Evolutionary conservation across 2,797 vertebrate species (phyloP).

Genomic region (Aeoliscus strigatus): DNA sequence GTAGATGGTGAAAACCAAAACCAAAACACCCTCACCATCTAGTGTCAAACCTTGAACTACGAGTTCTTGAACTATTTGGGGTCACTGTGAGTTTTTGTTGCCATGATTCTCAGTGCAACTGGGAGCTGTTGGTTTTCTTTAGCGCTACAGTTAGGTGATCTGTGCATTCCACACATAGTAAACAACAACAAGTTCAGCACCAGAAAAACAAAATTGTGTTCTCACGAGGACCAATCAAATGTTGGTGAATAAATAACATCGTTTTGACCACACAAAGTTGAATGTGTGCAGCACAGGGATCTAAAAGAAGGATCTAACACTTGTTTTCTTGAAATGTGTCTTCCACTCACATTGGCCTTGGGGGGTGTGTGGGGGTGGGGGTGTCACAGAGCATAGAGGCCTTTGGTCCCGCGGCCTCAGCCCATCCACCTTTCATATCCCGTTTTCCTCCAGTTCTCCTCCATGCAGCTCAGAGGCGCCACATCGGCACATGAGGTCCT

Average conservation of each 20-base stretch:
- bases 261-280: slow-evolving; percentile 7
- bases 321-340: slow-evolving; percentile 60
- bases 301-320: slow-evolving; percentile 24
- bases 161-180: slow-evolving; percentile 34
- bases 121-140: slow-evolving; percentile 35
- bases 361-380: too few species aligned
- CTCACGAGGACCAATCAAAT: slow-evolving; percentile 14
- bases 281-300: slow-evolving; percentile 4
- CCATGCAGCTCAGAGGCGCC: slow-evolving; percentile 39
- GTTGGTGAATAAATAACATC: slow-evolving; percentile 9
- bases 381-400: slow-evolving; percentile 13
- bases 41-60: too few species aligned
- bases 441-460: slow-evolving; percentile 23
- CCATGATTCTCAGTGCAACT: slow-evolving; percentile 4
- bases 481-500: slow-evolving; percentile 19
- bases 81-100: slow-evolving; percentile 3
- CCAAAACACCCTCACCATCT: too few species aligned
- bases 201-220: slow-evolving; percentile 35
- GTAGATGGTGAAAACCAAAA: too few species aligned
- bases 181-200: slow-evolving; percentile 31
- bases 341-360: slow-evolving; percentile 26
- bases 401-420: slow-evolving; percentile 48
- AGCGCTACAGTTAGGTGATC: slow-evolving; percentile 14
- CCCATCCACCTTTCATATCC: slow-evolving; percentile 56
- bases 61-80: too few species aligned